phyloP scores from a whole-genome alignment of 2,888 invertebrate species.

The Siphonodentalium dalli region DNA sequence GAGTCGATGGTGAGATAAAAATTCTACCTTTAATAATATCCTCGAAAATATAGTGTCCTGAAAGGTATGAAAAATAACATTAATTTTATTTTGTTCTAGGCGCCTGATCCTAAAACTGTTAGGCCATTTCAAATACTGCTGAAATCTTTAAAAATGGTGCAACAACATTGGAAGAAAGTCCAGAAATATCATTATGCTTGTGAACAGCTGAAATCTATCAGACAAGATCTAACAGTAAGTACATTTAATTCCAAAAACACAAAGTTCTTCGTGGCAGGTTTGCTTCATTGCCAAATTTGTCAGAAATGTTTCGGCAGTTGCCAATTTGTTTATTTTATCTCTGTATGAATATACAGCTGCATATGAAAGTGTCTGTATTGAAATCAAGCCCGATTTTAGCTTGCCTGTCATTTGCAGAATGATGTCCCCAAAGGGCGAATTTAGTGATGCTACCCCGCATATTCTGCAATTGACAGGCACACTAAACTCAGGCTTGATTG shows the following conservation, averaged over 20 bases:
- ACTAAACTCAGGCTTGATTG: too few species aligned
- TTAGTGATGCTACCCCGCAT: too few species aligned
- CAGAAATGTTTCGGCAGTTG: background rate
- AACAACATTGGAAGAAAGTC: slow-evolving; percentile 86
- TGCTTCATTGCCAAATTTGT: background rate
- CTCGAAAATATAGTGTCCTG: too few species aligned
- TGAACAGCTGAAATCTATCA: slow-evolving; percentile 97
- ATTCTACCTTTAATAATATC: too few species aligned
- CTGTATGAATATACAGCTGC: background rate
- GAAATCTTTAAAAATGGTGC: slow-evolving; percentile 87
- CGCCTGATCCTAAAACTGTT: slow-evolving; percentile 75
- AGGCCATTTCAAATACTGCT: slow-evolving; percentile 87
- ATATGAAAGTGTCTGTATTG: too few species aligned
- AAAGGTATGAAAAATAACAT: too few species aligned
- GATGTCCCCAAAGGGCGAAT: too few species aligned
- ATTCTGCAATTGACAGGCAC: too few species aligned
- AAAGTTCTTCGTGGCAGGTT: background rate
- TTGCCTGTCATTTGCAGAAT: too few species aligned
- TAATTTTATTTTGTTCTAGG: slow-evolving; percentile 70
- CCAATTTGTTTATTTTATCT: background rate
- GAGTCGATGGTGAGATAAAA: too few species aligned
- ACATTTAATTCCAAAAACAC: background rate
- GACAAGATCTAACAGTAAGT: slow-evolving; percentile 96
- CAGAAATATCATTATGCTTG: slow-evolving; percentile 96
- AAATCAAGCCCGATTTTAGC: too few species aligned